Evolutionary conservation across 2,113 vertebrate species (phyloP).

Genomic region (Eretmochelys imbricata): DNA sequence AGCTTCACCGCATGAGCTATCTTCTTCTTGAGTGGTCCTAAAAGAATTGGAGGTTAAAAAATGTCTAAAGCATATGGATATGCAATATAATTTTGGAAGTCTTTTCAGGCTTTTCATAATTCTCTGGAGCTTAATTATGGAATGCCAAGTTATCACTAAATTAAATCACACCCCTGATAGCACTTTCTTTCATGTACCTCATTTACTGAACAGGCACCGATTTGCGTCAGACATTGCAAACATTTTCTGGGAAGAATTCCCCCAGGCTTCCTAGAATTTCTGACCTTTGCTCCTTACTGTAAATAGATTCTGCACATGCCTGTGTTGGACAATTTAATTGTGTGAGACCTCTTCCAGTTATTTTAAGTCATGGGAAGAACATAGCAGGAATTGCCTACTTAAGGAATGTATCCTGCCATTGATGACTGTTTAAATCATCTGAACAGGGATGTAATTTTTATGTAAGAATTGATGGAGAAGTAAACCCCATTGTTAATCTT

Average conservation of each 20-base stretch:
- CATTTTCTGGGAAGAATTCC: conserved; percentile 54
- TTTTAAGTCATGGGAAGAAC: background rate
- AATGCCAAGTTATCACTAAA: conserved; percentile 16
- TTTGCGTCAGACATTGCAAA: background rate
- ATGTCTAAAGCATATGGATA: background rate
- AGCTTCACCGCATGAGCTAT: background rate
- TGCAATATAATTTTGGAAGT: conserved; percentile 13
- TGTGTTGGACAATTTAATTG: background rate
- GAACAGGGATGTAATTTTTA: background rate
- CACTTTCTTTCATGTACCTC: conserved; percentile 16
- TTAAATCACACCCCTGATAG: background rate
- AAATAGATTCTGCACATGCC: conserved; percentile 48
- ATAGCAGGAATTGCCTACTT: background rate
- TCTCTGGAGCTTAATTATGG: conserved; percentile 17
- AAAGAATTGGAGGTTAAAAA: conserved; percentile 41
- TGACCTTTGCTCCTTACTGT: conserved; percentile 22
- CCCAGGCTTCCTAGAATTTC: conserved; percentile 50
- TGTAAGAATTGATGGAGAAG: background rate
- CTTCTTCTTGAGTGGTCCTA: background rate
- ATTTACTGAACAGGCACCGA: background rate
- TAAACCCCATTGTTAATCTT: background rate
- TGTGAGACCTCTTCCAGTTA: background rate
- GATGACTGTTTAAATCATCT: background rate
- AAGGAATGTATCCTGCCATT: background rate
- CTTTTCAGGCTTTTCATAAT: background rate